A percentile compares a stretch with the other conserved stretches of the same genome.
Conservation (phyloP, 2,888 invertebrate species). For the Ferdinandea cuprea region DNA sequence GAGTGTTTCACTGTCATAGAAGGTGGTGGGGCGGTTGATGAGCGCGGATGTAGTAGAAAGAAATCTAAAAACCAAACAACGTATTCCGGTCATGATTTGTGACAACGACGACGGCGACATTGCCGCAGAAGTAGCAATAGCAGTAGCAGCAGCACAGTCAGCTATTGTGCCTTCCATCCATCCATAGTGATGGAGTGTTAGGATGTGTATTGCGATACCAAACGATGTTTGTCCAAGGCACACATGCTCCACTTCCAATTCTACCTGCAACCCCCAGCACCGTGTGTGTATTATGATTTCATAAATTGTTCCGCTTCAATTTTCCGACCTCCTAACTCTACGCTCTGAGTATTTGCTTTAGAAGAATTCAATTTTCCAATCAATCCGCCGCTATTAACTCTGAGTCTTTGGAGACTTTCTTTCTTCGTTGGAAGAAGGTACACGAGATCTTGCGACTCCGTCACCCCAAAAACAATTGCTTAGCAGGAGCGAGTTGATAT, state of each 20-base stretch:
- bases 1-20: conserved; percentile 38
- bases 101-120: conserved; percentile 36
- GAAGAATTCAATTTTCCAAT: conserved; percentile 75
- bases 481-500: background rate
- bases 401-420: conserved; percentile 14
- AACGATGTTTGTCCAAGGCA: conserved; percentile 68
- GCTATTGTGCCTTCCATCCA: conserved; percentile 31
- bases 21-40: background rate
- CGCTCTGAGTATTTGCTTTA: conserved; percentile 71
- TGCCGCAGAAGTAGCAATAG: no score
- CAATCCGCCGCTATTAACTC: conserved; percentile 72
- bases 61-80: conserved; percentile 71
- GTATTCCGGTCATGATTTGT: conserved; percentile 74
- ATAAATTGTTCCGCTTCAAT: conserved; percentile 74
- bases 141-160: conserved; percentile 36
- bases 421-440: background rate
- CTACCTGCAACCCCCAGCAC: background rate
- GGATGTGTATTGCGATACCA: conserved; percentile 64
- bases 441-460: background rate
- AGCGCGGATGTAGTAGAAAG: background rate
- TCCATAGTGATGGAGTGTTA: conserved; percentile 27
- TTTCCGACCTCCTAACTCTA: conserved; percentile 56
- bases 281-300: conserved; percentile 55
- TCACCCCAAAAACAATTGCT: conserved; percentile 3
- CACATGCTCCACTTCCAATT: conserved; percentile 15